Percentiles rank a stretch among this genome's conserved stretches.
phyloP scores from a whole-genome alignment of 30 jellyfish, hydroid and myxozoan species.

The Nemopilema nomurai region DNA sequence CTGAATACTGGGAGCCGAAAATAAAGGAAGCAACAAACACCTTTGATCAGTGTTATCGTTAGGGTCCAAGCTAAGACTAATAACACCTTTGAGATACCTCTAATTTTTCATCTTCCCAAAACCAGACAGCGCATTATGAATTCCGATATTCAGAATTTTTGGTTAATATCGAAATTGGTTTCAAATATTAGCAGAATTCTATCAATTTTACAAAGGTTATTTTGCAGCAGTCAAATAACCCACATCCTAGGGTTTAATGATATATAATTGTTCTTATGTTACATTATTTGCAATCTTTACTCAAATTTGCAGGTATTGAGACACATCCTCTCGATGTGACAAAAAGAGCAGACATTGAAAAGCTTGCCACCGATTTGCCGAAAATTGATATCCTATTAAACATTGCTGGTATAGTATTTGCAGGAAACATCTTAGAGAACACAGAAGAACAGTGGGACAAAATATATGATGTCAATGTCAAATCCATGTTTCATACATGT shows the following conservation, averaged over 20 bases:
- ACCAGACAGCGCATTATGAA: background rate
- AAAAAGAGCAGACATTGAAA: conserved; percentile 37
- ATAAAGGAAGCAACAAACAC: too few species aligned
- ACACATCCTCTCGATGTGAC: conserved; percentile 60
- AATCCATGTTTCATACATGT: conserved; percentile 60
- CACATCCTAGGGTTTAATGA: too few species aligned
- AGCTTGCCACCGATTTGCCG: conserved; percentile 44
- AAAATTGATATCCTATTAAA: conserved; percentile 62
- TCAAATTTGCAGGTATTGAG: conserved; percentile 34
- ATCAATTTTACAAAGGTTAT: too few species aligned
- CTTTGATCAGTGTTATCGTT: too few species aligned
- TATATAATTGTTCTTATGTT: too few species aligned
- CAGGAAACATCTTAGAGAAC: conserved; percentile 42
- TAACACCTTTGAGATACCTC: too few species aligned
- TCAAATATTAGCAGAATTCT: too few species aligned
- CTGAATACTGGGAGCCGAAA: too few species aligned
- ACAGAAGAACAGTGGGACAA: conserved; percentile 71
- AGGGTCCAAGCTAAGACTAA: too few species aligned
- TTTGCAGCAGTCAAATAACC: too few species aligned
- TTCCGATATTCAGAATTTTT: background rate
- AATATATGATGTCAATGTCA: conserved; percentile 65
- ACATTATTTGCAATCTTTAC: too few species aligned
- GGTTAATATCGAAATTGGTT: too few species aligned
- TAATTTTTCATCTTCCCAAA: background rate
- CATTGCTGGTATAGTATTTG: conserved; percentile 70